Percentiles rank a stretch among this genome's conserved stretches.
Conservation (phyloP, 1,140 invertebrate genomes). For the Formica selysi region DNA sequence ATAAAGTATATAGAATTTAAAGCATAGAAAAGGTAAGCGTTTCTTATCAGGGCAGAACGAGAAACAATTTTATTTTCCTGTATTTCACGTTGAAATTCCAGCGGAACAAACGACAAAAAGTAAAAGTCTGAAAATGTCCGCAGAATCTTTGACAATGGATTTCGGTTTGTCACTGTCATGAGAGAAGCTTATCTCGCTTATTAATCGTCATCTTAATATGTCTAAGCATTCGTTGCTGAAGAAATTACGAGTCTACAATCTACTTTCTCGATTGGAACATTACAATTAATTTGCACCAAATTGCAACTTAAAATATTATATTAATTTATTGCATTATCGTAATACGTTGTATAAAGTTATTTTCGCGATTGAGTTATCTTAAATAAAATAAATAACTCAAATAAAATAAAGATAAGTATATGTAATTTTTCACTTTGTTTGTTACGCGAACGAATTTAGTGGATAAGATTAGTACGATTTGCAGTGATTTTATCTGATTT, state of each 20-base stretch:
- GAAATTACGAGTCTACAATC: background rate
- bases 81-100: background rate
- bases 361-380: background rate
- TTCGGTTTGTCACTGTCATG: conserved; percentile 53
- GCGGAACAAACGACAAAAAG: conserved; percentile 62
- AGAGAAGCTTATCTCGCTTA: conserved; percentile 36
- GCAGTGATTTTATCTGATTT: background rate
- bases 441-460: background rate
- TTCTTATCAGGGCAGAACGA: conserved; percentile 61
- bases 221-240: too few relatives aligned
- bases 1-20: background rate
- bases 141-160: conserved; percentile 35
- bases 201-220: conserved; percentile 51
- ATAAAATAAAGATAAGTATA: background rate
- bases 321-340: background rate
- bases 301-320: background rate
- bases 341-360: background rate
- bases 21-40: background rate
- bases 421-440: background rate
- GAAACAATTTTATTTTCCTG: conserved; percentile 18
- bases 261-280: background rate
- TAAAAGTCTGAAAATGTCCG: conserved; percentile 49
- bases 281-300: background rate
- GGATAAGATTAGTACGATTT: background rate
- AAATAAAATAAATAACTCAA: background rate